Evolutionary conservation across 1,140 invertebrate species (phyloP), one percentile per base, ranked within the genome.

Genomic region (Drosophila subpulchrella): DNA sequence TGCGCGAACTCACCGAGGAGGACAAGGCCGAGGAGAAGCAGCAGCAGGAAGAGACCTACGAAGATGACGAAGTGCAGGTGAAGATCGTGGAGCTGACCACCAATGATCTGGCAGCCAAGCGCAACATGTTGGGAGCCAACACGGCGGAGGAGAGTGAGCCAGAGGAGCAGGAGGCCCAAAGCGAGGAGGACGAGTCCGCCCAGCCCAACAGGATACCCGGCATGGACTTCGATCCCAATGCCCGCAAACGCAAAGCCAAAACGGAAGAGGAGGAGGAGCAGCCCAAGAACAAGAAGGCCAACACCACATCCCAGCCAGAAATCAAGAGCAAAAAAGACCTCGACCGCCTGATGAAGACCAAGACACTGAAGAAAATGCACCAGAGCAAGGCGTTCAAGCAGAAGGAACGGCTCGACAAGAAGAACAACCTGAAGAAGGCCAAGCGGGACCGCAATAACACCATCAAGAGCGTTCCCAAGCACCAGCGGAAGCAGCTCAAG

Each of bases 321-420:
- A 78, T 84, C 8, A 88, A 62, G 24, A 94, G 70, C 92, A 94
- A 91, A 94, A 95, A 95, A 81, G 94, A 96, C 72, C 89, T 96
- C 3, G 95, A 96, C 68, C 94, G 93, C 82, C 92, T 94, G 68
- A 93, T 96, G 38, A 96, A 95, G 77, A 94, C 94, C 56, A 94
- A 95, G 86, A 95, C 95, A 0, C 93, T 95, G 6, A 95, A 95
- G 73, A 94, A 94, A 85, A 93, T 96, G 8, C 94, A 96, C 82
- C 95, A 95, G 65, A 96, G 95, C 84, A 96, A 96, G 93, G 93
- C 94, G 4, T 96, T 96, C 89, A 95, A 96, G 93, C 94, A 94
- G 86, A 96, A 96, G 80, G 95, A 94, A 73, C 95, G 94, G 89
- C 82, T 96, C 4, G 95, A 96, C 50, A 93, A 93, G 68, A 85